Conservation (phyloP, 2,797 vertebrate species). For the Helostoma temminkii region DNA sequence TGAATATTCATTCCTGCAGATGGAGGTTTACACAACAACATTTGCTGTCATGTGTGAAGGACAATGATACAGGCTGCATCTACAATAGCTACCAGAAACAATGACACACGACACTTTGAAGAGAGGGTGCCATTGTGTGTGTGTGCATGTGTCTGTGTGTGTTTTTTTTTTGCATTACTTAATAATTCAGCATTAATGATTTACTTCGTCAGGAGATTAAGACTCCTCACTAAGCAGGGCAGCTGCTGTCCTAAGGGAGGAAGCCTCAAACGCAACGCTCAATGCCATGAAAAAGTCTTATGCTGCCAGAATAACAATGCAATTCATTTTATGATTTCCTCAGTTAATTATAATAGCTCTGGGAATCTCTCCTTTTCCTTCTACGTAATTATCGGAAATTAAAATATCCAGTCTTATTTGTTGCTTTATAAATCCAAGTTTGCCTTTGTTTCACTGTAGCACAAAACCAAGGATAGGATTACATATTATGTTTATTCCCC, state of each 20-base stretch:
- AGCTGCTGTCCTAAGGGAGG: conserved; percentile 45
- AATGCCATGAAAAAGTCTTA: background rate
- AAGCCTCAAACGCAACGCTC: conserved; percentile 22
- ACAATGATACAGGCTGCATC: conserved; percentile 14
- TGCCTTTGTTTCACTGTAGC: no score
- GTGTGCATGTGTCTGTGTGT: background rate
- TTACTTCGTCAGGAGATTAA: conserved; percentile 68
- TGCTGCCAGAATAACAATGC: background rate
- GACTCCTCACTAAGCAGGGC: conserved; percentile 52
- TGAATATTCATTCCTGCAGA: background rate
- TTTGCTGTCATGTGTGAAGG: conserved; percentile 3
- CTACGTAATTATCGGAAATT: background rate
- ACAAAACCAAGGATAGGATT: no score
- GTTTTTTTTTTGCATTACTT: conserved; percentile 34
- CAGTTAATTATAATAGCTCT: background rate
- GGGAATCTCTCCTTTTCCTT: background rate
- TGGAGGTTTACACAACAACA: background rate
- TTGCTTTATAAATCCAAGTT: no score
- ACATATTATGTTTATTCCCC: no score
- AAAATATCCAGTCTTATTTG: background rate
- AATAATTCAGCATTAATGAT: conserved; percentile 74
- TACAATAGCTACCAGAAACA: background rate
- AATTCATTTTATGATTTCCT: conserved; percentile 7
- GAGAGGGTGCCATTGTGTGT: background rate
- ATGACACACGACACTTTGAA: conserved; percentile 21